Base-by-base conservation (phyloP, 2,113 vertebrate species). In the Ovibos moschatus region DNA sequence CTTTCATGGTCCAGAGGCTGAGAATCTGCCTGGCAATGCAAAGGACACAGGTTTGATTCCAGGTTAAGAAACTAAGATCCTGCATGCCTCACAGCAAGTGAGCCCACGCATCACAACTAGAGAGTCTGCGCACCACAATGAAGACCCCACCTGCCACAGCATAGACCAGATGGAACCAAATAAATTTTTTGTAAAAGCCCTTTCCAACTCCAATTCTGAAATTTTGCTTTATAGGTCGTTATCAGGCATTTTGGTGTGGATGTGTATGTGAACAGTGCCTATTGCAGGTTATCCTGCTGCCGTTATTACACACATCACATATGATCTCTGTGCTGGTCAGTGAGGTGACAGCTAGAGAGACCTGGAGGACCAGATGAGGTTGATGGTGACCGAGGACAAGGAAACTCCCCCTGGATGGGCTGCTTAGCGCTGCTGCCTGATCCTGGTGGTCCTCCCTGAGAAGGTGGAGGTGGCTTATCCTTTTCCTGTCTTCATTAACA, bases 91-190 rank as follows among this genome's bases (percentile, higher is more conserved):
- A 25, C 21, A 74, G 36, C 36, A 25, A 25, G n/a, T 43, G 67
- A 76, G 36, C 71, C 40, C 36, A 25, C 6, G 0, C 12, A 14
- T 43, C 36, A 43, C 21, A 74, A 13, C 12, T 13, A 76, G 71
- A 43, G 71, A 14, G 71, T 43, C 71, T 6, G 0, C 0, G 1
- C 12, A 14, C 23, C 0, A 0, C 36, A 43, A 14, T 25, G 36
- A 43, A 76, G 36, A 43, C 36, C 12, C 71, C 36, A 76, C 71
- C 36, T 76, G 71, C 71, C 36, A 76, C 23, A 76, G 12, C 71
- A 43, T 23, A 76, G 36, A 43, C 36, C 1, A 0, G 71, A 43
- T 76, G 71, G 36, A 76, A 43, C 23, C 36, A 27, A 40, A 43
- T 76, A 14, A 7, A 13, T 43, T 43, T 76, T 71, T 71, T 40